Percentiles rank a stretch among this genome's conserved stretches.
These are phyloP conservation scores for Eupithecia exiguata DNA, from an alignment of 2,888 invertebrate species.

Conservation along the genomic window DNA sequence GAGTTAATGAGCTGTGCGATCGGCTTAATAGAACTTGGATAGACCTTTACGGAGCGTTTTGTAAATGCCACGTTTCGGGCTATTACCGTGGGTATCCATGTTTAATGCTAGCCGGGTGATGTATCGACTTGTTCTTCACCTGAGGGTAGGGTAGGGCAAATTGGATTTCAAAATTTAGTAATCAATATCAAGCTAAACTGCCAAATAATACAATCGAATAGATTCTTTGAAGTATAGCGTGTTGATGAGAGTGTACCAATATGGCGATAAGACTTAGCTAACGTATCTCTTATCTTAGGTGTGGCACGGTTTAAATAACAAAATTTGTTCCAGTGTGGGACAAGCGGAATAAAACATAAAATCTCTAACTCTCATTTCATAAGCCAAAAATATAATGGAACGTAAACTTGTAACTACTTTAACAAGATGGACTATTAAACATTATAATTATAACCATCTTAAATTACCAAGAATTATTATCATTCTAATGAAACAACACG, in stretches of 20 bases:
- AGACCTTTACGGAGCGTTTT: conserved; percentile 8
- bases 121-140: not conserved
- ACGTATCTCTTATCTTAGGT: not conserved
- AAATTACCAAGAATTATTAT: not conserved
- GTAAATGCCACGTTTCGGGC: conserved; percentile 11
- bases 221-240: not conserved
- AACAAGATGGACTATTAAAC: not conserved
- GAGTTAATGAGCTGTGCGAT: conserved; percentile 30
- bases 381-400: not conserved
- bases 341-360: not conserved
- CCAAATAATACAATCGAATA: not conserved
- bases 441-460: not conserved
- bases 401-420: not conserved
- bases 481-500: conserved; percentile 39
- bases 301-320: not conserved
- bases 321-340: not conserved
- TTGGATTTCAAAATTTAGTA: not conserved
- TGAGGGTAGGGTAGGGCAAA: not conserved
- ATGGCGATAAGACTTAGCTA: not conserved
- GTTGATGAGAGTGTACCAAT: too few relatives aligned
- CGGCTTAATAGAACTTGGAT: conserved; percentile 1
- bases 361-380: not conserved
- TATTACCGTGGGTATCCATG: not conserved
- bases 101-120: not conserved
- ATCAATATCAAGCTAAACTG: not conserved